Base-by-base conservation (phyloP, 2,888 invertebrate genomes). In the Plagiodera versicolora region DNA sequence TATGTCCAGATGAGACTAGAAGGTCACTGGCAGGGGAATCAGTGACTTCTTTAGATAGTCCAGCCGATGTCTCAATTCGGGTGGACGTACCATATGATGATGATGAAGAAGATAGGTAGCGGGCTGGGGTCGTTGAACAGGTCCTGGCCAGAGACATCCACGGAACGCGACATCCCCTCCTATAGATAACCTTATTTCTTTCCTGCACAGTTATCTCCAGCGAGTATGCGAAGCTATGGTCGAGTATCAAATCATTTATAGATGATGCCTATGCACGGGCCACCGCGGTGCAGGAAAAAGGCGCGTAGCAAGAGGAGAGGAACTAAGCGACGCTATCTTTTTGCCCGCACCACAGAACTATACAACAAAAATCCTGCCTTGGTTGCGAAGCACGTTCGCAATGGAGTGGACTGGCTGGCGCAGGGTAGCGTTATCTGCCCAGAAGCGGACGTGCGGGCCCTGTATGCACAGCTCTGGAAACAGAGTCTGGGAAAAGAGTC, bases 271-370 rank as follows among this genome's bases (percentile, higher is more conserved):
- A 24, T 24, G 24, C 24, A 24, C 24, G 24, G 24, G 6, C 24
- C 24, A 24, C 24, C 24, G 24, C 24, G 6, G 3, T 6, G 24
- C 24, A 24, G 6, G 24, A 24, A 24, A 5, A 3, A 24, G 24
- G 24, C 4, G 6, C 24, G 24, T 39, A 54, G 51, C 28, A 14
- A 56, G 17, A 52, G 62, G 8, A 48, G 50, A 39, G 18, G 62
- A 11, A 56, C 16, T 20, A 18, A 20, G 32, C 67, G 71, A 63
- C 66, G 65, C 20, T 70, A 65, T 44, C 51, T 64, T 1, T 76
- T 71, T 32, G 72, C 75, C 0, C 56, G 72, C 0, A 72, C 74
- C 46, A 76, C 77, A 60, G 72, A 75, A 4, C 44, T 77, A 0
- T 76, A 55, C 10, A 66, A 67, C 47, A 69, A 63, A 67, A 71